phyloP scores from a whole-genome alignment of 2,113 vertebrate genomes.

The Eolophus roseicapilla region DNA sequence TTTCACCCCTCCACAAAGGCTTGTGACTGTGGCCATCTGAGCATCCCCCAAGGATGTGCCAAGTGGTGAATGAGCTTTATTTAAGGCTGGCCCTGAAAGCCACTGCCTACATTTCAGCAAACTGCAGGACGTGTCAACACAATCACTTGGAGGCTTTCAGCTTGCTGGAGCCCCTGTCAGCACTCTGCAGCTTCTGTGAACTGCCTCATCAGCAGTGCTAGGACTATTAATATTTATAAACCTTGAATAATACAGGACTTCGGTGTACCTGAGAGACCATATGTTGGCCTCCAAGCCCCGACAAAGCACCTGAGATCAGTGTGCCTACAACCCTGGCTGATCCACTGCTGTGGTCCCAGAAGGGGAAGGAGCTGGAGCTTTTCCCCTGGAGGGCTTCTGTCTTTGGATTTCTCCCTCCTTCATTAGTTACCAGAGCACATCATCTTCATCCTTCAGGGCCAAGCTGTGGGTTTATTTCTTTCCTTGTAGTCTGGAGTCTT shows the following conservation, averaged over 20 bases:
- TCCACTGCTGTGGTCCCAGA: not conserved
- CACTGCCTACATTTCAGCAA: not conserved
- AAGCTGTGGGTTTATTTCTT: not conserved
- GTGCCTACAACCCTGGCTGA: not conserved
- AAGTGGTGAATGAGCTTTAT: not conserved
- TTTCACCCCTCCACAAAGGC: not conserved
- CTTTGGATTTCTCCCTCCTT: not conserved
- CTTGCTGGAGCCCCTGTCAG: not conserved
- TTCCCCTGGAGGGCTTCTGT: not conserved
- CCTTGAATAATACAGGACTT: conserved; percentile 11
- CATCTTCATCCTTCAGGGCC: conserved; percentile 12
- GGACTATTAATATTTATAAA: conserved; percentile 62
- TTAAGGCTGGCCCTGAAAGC: not conserved
- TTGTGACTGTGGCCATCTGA: not conserved
- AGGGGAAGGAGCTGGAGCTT: not conserved
- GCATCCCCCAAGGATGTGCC: not conserved
- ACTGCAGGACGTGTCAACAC: not conserved
- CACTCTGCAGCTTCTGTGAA: not conserved
- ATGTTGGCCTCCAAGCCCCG: not conserved
- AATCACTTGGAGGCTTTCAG: not conserved
- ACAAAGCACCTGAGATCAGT: not conserved
- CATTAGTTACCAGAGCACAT: conserved; percentile 61
- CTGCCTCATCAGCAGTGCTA: not conserved
- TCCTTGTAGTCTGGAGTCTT: not conserved
- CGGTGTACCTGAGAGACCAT: conserved; percentile 44